These are phyloP conservation scores for Steinernema khuongi DNA, from an alignment of 1,140 invertebrate genomes.

Conservation along the genomic window DNA sequence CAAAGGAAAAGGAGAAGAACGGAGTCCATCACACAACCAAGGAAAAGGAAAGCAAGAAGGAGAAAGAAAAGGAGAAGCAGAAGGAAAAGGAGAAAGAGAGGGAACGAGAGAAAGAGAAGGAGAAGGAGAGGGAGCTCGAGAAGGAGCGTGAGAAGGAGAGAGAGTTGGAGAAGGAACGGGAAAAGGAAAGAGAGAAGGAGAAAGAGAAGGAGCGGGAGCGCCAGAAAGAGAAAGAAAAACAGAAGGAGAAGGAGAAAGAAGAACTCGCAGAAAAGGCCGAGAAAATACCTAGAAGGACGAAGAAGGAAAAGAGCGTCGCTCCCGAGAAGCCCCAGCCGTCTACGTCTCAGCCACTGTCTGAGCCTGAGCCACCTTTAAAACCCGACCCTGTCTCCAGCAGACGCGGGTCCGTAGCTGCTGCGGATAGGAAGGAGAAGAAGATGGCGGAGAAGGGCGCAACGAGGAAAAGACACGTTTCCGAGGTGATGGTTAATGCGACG, in stretches of 20 bases:
- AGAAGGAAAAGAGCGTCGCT: too few relatives aligned
- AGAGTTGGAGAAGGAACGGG: too few relatives aligned
- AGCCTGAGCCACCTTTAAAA: too few relatives aligned
- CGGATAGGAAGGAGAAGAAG: too few relatives aligned
- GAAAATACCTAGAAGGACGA: neutral
- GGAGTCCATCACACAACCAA: neutral
- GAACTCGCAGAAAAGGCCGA: neutral
- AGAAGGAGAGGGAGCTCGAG: slow-evolving; percentile 23
- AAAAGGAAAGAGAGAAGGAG: slow-evolving; percentile 26
- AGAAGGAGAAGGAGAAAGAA: slow-evolving; percentile 17
- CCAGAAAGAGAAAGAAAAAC: neutral
- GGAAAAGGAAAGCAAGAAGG: slow-evolving; percentile 13
- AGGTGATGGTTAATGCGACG: neutral
- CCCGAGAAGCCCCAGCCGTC: too few relatives aligned
- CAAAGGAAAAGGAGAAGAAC: slow-evolving; percentile 33
- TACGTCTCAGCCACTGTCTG: too few relatives aligned
- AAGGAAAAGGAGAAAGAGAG: neutral
- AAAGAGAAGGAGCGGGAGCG: slow-evolving; percentile 18
- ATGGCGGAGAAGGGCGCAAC: neutral
- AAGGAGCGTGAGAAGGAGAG: slow-evolving; percentile 18
- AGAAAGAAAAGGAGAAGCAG: neutral
- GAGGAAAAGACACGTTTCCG: slow-evolving; percentile 22
- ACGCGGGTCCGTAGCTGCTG: too few relatives aligned
- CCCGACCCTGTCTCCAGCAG: too few relatives aligned
- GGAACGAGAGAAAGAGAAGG: slow-evolving; percentile 2